Base-by-base conservation (phyloP, 2,113 vertebrate species). In the Collichthys lucidus region DNA sequence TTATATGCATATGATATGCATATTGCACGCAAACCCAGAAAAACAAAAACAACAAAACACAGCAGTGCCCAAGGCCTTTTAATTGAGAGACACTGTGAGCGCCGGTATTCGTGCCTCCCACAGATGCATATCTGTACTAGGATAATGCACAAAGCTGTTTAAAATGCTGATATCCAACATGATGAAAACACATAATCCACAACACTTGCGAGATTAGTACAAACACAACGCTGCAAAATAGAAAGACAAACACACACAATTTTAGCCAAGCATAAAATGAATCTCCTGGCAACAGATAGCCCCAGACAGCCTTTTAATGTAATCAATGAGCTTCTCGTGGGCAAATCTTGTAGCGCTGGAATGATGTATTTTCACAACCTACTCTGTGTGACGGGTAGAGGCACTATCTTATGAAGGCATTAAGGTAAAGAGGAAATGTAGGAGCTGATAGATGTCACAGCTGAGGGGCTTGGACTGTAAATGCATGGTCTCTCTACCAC, bases 371-470 rank as follows among this genome's bases (percentile, higher is more conserved):
- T 80, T 55, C 72, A 62, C 64, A 74, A 55, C 50, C 55, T 72
- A 24, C 59, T 64, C 66, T 9, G 42, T 77, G 73, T 44, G 77
- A 80, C 50, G 64, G 67, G 55, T 57, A 44, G 49, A 65, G 63
- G 71, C n/a, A 35, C n/a, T 50, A 74, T 74, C 76, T 84, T 57
- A 83, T 3, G 1, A 62, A 79, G 59, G 65, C 84, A 89, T 85
- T 87, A 84, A 77, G 77, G 77, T 82, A 77, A 88, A 86, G 66
- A 82, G 70, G 65, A 82, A 87, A 83, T 78, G 61, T 66, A 46
- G 47, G 53, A 44, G 67, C 76, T 81, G 80, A 89, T 79, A 75
- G 70, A 89, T 86, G 81, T 80, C 68, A 75, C 56, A 40, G 76
- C 74, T 62, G 62, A 77, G 64, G 7, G 14, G 29, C 53, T 84